These are phyloP conservation scores for Fragum sueziense DNA, from an alignment of 2,888 invertebrate species.

Conservation along the genomic window DNA sequence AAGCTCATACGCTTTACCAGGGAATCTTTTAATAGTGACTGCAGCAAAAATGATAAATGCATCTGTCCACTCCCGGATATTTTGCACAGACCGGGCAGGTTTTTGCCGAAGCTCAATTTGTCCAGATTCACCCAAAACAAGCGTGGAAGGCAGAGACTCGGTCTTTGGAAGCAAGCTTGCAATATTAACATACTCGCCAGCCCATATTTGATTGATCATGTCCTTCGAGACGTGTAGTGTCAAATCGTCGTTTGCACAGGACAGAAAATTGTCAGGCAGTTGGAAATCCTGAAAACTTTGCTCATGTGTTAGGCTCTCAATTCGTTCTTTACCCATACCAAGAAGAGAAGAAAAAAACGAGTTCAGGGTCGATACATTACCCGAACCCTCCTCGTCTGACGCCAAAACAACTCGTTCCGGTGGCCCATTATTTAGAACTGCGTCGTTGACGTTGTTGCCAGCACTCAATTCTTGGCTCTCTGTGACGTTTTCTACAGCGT, in stretches of 20 bases:
- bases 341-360: no score
- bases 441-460: no score
- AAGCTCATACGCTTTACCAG: not conserved
- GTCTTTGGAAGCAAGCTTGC: not conserved
- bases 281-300: no score
- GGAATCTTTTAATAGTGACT: not conserved
- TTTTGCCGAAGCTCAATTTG: not conserved
- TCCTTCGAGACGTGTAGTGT: not conserved
- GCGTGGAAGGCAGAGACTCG: not conserved
- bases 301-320: no score
- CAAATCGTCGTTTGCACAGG: not conserved
- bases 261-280: not conserved
- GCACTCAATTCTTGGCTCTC: no score
- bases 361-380: no score
- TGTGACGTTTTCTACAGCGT: no score
- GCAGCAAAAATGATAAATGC: conserved; percentile 1
- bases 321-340: no score
- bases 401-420: no score
- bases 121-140: not conserved
- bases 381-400: no score
- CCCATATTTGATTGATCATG: not conserved
- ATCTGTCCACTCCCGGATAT: conserved; percentile 14
- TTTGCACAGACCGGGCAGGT: not conserved
- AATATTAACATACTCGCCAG: not conserved
- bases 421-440: no score